Percentiles rank a stretch among this genome's conserved stretches.
Evolutionary conservation across 2,888 invertebrate species (phyloP).

Genomic region (Calliscelio sp.): DNA sequence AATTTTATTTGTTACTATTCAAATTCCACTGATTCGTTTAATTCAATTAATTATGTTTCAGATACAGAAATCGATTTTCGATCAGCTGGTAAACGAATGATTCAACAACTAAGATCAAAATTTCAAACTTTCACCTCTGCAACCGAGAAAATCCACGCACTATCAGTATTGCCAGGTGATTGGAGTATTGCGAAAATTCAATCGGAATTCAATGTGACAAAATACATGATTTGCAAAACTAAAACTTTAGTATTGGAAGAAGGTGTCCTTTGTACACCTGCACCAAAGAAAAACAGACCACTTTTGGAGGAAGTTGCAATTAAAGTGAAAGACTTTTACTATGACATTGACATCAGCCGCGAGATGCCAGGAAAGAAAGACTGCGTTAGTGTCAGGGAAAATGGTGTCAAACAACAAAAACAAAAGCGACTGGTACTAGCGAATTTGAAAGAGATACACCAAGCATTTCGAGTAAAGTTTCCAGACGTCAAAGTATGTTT

Average conservation of each 20-base stretch:
- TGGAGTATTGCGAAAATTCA: slow-evolving; percentile 34
- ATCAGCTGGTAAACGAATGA: too few relatives aligned
- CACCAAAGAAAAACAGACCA: not conserved
- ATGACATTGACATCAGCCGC: slow-evolving; percentile 23
- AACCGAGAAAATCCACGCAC: slow-evolving; percentile 7
- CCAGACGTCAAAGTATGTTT: slow-evolving; percentile 34
- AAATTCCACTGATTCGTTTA: too few relatives aligned
- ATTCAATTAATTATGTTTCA: too few relatives aligned
- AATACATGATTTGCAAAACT: slow-evolving; percentile 31
- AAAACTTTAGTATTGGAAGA: slow-evolving; percentile 26
- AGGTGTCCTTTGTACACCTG: slow-evolving; percentile 19
- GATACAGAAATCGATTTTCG: too few relatives aligned
- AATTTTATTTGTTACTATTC: too few relatives aligned
- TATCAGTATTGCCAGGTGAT: slow-evolving; percentile 25
- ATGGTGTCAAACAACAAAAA: slow-evolving; percentile 18
- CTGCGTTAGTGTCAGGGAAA: slow-evolving; percentile 6
- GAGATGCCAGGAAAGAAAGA: slow-evolving; percentile 40
- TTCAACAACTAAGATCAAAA: too few relatives aligned
- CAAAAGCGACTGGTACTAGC: slow-evolving; percentile 37
- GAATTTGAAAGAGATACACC: slow-evolving; percentile 31
- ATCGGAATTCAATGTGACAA: slow-evolving; percentile 5
- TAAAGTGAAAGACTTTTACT: slow-evolving; percentile 29
- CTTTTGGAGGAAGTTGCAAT: not conserved
- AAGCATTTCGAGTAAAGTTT: slow-evolving; percentile 9
- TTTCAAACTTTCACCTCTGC: not conserved